Evolutionary conservation across 1,140 invertebrate genomes (phyloP).

Genomic region (Trichoplusia ni): DNA sequence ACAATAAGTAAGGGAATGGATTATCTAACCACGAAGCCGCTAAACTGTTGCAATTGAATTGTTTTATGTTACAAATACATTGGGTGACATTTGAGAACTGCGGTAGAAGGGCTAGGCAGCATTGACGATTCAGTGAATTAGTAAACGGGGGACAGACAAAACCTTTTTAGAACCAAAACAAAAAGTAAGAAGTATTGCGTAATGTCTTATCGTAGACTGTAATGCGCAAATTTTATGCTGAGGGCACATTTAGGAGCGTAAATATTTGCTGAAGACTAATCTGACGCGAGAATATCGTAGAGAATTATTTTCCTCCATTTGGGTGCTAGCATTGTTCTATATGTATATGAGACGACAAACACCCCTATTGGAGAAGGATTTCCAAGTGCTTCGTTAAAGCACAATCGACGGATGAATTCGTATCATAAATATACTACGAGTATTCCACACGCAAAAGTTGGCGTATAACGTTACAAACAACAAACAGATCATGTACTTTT

Average conservation of each 20-base stretch:
- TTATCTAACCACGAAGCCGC: slow-evolving; percentile 23
- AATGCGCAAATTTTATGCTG: slow-evolving; percentile 8
- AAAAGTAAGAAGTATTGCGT: slow-evolving; percentile 18
- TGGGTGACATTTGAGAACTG: slow-evolving; percentile 46
- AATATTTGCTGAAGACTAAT: no score
- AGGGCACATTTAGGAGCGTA: not conserved
- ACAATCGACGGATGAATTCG: no score
- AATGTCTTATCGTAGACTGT: slow-evolving; percentile 10
- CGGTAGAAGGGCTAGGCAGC: slow-evolving; percentile 33
- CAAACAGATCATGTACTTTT: no score
- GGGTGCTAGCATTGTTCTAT: no score
- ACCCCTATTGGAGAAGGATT: no score
- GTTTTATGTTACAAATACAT: slow-evolving; percentile 27
- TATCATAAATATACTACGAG: no score
- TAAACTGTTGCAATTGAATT: slow-evolving; percentile 6
- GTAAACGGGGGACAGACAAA: slow-evolving; percentile 24
- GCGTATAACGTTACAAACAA: no score
- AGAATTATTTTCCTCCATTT: no score
- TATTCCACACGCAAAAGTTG: no score
- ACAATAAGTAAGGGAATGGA: not conserved
- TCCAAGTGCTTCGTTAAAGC: no score
- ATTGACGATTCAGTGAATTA: slow-evolving; percentile 45
- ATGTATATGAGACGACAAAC: no score
- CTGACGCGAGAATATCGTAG: no score
- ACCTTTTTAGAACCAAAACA: slow-evolving; percentile 21